Conservation (phyloP, 2,888 invertebrate genomes). For the Temnothorax unifasciatus region DNA sequence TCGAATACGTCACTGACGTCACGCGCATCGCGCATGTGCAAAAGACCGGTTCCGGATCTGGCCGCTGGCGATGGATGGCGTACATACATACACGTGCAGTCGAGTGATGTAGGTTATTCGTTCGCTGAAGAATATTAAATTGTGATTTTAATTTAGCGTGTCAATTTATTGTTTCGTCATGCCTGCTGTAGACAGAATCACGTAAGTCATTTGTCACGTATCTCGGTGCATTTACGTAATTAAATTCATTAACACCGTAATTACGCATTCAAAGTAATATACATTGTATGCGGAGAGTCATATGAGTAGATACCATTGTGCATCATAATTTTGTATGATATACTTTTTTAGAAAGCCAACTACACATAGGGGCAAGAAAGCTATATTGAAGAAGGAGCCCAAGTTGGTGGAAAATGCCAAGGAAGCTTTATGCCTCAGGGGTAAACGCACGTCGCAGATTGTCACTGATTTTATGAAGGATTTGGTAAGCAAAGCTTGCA, state of each 20-base stretch:
- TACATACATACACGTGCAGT: neutral
- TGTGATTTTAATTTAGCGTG: neutral
- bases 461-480: slow-evolving; percentile 93
- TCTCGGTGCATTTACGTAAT: neutral
- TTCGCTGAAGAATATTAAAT: neutral
- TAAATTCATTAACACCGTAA: neutral
- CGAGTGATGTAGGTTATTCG: neutral
- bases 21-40: neutral
- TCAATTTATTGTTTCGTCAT: slow-evolving; percentile 64
- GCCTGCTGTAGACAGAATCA: slow-evolving; percentile 84
- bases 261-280: slow-evolving; percentile 1
- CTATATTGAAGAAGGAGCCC: slow-evolving; percentile 93
- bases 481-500: slow-evolving; percentile 87
- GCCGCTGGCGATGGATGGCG: too few species aligned
- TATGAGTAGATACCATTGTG: neutral
- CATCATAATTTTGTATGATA: neutral
- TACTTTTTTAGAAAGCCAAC: slow-evolving; percentile 92
- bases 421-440: slow-evolving; percentile 94
- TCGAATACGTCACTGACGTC: neutral
- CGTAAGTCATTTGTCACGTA: slow-evolving; percentile 81
- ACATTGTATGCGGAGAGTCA: neutral
- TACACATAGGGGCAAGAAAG: slow-evolving; percentile 95
- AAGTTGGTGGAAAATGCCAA: slow-evolving; percentile 96
- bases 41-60: neutral
- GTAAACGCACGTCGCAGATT: slow-evolving; percentile 92